These are phyloP conservation scores for Scalopus aquaticus DNA, from an alignment of 2,113 vertebrate genomes.

Conservation along the genomic window DNA sequence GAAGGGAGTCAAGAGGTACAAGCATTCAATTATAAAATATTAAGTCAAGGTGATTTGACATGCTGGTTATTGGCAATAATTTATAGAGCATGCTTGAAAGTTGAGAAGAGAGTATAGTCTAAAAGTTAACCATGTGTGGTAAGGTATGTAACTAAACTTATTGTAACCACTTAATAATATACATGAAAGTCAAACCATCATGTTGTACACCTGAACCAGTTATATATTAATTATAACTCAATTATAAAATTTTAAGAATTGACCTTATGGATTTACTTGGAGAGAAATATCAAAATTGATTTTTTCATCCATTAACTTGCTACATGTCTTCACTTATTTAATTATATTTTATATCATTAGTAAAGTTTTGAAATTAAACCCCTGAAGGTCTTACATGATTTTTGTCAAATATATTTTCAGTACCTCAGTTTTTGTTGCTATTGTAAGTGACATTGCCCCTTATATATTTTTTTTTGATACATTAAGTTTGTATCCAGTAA, in stretches of 20 bases:
- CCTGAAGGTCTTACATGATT: background rate
- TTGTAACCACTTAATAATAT: background rate
- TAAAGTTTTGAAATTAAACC: background rate
- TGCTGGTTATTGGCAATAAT: background rate
- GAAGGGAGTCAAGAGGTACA: background rate
- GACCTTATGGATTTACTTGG: background rate
- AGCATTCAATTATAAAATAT: background rate
- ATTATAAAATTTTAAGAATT: background rate
- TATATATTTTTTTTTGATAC: background rate
- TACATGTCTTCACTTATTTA: background rate
- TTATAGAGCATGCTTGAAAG: background rate
- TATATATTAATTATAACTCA: background rate
- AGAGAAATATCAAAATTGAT: background rate
- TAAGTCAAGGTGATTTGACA: background rate
- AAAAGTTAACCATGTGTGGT: background rate
- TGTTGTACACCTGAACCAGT: background rate
- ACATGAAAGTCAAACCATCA: background rate
- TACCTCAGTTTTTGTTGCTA: background rate
- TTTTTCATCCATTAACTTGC: background rate
- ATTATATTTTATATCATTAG: constrained; percentile 26
- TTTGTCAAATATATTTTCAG: constrained; percentile 15
- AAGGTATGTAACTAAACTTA: background rate
- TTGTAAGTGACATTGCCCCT: background rate
- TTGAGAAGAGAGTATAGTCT: background rate
- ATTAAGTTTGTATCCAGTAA: constrained; percentile 14